These are phyloP conservation scores for Rynchops niger DNA, from an alignment of 2,113 vertebrate genomes.

Conservation along the genomic window DNA sequence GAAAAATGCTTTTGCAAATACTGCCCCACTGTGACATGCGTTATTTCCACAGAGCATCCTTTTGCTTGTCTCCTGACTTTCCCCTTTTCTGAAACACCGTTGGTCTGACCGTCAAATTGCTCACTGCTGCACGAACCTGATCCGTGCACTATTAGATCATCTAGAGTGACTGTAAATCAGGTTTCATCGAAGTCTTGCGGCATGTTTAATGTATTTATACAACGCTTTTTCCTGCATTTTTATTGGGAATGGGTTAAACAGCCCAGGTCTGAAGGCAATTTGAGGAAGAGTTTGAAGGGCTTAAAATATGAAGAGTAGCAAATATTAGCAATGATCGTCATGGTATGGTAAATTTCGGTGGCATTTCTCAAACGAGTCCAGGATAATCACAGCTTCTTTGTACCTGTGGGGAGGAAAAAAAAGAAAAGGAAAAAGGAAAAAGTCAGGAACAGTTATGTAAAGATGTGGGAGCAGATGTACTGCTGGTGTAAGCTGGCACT, in stretches of 20 bases:
- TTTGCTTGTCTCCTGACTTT: neutral
- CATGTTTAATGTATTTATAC: neutral
- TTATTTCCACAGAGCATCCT: neutral
- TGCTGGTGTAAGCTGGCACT: conserved; percentile 30
- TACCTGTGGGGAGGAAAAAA: neutral
- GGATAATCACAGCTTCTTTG: neutral
- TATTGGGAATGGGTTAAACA: neutral
- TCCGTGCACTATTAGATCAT: conserved; percentile 54
- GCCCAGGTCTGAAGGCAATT: neutral
- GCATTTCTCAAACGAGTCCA: neutral
- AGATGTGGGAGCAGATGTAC: conserved; percentile 53
- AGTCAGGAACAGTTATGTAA: conserved; percentile 38
- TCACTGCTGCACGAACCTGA: conserved; percentile 60
- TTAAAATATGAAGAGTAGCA: neutral
- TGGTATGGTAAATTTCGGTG: neutral
- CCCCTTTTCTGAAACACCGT: neutral
- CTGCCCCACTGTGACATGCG: neutral
- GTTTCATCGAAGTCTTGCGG: conserved; percentile 1
- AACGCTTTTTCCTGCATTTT: neutral
- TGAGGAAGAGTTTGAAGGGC: neutral
- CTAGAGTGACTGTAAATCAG: conserved; percentile 33
- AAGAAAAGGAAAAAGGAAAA: neutral
- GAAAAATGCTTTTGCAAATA: neutral
- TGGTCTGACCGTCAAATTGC: conserved; percentile 33
- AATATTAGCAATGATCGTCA: neutral